Evolutionary conservation across 2,888 invertebrate species (phyloP).

Genomic region (Drosophila cognata): DNA sequence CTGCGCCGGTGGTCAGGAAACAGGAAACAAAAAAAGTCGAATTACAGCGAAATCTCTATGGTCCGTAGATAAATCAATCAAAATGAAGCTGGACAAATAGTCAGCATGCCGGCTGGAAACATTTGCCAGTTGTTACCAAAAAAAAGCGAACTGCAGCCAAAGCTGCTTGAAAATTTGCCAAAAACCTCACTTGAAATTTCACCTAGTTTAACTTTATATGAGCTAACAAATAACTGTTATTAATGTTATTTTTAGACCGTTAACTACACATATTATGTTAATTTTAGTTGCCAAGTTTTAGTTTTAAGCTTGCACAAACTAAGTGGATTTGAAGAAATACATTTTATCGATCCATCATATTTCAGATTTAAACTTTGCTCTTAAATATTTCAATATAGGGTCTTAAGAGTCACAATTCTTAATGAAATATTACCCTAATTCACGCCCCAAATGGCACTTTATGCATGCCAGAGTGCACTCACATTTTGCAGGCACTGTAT

Average conservation of each 20-base stretch:
- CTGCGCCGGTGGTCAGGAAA: constrained; percentile 51
- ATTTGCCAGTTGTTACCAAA: background rate
- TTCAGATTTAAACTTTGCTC: background rate
- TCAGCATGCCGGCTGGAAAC: constrained; percentile 1
- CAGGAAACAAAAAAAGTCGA: background rate
- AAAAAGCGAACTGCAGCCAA: background rate
- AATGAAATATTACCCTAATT: background rate
- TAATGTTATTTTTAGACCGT: background rate
- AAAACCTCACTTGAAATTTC: background rate
- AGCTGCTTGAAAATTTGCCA: background rate
- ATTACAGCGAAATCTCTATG: constrained; percentile 22
- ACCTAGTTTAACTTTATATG: background rate
- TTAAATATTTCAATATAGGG: background rate
- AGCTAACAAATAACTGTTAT: background rate
- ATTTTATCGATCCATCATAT: background rate
- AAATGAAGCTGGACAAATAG: constrained; percentile 17
- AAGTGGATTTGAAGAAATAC: background rate
- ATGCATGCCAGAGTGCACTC: constrained; percentile 12
- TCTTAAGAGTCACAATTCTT: background rate
- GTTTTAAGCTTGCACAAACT: background rate
- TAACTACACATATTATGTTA: background rate
- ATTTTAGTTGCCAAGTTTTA: background rate
- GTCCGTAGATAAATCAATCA: constrained; percentile 53
- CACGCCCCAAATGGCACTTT: background rate
- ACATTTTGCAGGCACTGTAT: constrained; percentile 35